phyloP scores from a whole-genome alignment of 2,888 invertebrate genomes.

The Gastrophysa polygoni region DNA sequence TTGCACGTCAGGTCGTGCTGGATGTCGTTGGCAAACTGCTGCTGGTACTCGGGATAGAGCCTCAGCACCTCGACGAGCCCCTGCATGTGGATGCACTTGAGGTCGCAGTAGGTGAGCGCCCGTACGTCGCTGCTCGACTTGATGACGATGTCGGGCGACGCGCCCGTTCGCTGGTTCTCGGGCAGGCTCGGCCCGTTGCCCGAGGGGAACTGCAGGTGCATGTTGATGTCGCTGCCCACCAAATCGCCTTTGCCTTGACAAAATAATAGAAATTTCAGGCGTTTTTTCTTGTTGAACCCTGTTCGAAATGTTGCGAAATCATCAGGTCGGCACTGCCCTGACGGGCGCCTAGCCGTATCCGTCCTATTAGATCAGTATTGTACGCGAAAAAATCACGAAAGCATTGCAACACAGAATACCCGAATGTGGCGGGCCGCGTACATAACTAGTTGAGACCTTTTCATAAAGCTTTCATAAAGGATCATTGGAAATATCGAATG shows the following conservation, averaged over 20 bases:
- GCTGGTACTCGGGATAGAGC: slow-evolving; percentile 93
- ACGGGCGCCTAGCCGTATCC: too few relatives aligned
- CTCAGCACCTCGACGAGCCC: slow-evolving; percentile 85
- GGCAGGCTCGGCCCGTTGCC: slow-evolving; percentile 58
- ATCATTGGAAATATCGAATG: too few relatives aligned
- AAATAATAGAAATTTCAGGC: too few relatives aligned
- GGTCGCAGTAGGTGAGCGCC: slow-evolving; percentile 94
- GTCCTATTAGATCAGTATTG: too few relatives aligned
- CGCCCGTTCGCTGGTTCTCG: slow-evolving; percentile 50
- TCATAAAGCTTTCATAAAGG: too few relatives aligned
- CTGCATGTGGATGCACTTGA: slow-evolving; percentile 91
- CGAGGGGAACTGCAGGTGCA: slow-evolving; percentile 70
- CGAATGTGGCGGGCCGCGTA: too few relatives aligned
- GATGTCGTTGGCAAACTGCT: slow-evolving; percentile 92
- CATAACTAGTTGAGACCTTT: too few relatives aligned
- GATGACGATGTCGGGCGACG: slow-evolving; percentile 74
- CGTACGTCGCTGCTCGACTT: slow-evolving; percentile 94
- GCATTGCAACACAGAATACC: too few relatives aligned
- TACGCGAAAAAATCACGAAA: too few relatives aligned
- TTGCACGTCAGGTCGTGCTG: slow-evolving; percentile 95
- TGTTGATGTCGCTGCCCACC: slow-evolving; percentile 90
- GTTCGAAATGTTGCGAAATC: too few relatives aligned
- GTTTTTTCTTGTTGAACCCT: too few relatives aligned
- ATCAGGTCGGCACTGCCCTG: too few relatives aligned
- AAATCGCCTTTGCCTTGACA: slow-evolving; percentile 91